Percentiles rank a stretch among this genome's conserved stretches.
Evolutionary conservation across 2,113 vertebrate species (phyloP).

Genomic region (Aepyceros melampus): DNA sequence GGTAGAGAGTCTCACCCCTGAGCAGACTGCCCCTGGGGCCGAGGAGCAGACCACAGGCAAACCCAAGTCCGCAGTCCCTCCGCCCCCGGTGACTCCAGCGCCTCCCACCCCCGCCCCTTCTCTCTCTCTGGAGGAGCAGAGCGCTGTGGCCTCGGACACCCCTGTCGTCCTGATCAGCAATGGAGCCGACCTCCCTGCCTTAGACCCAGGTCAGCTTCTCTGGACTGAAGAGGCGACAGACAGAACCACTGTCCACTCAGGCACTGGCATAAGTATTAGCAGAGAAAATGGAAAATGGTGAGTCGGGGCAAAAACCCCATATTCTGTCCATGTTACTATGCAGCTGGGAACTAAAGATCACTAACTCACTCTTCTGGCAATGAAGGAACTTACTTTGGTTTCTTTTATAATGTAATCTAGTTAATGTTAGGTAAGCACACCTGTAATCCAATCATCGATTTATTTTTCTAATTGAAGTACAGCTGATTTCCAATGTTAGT

Average conservation of each 20-base stretch:
- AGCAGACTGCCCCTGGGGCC: constrained; percentile 60
- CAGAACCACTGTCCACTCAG: constrained; percentile 33
- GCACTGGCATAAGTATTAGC: neutral
- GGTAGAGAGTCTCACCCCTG: constrained; percentile 57
- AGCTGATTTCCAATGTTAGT: neutral
- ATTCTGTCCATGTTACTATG: accelerated
- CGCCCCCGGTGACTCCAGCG: constrained; percentile 8
- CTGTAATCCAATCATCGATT: neutral
- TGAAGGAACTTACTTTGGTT: neutral
- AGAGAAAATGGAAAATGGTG: constrained; percentile 77
- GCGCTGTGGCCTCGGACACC: constrained; percentile 12
- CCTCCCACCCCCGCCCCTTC: constrained; percentile 57
- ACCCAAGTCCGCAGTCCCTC: constrained; percentile 50
- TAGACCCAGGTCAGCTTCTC: constrained; percentile 62
- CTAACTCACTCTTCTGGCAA: neutral
- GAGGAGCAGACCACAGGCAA: constrained; percentile 54
- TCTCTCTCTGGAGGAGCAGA: constrained; percentile 49
- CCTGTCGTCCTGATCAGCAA: constrained; percentile 40
- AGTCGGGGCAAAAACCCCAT: neutral
- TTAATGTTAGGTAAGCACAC: neutral
- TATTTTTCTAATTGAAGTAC: neutral
- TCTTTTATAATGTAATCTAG: neutral
- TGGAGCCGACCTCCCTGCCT: constrained; percentile 29
- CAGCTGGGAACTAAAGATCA: neutral
- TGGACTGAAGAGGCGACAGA: constrained; percentile 55